Conservation (phyloP, 1,140 invertebrate species). For the Drosophila nannoptera region DNA sequence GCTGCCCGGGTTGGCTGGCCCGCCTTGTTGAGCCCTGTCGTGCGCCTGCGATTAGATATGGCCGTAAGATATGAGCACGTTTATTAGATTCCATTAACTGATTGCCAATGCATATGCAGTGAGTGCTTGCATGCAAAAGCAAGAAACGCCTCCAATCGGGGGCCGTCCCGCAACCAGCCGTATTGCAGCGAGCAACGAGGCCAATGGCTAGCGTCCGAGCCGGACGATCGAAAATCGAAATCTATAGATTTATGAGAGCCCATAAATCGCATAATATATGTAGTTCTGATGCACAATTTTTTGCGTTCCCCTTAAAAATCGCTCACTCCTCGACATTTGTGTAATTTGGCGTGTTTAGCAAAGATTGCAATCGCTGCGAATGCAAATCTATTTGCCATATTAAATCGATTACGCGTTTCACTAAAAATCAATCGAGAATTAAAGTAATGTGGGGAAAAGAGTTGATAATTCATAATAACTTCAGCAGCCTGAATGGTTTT, state of each 20-base stretch:
- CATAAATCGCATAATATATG: conserved; percentile 73
- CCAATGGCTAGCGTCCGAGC: not conserved
- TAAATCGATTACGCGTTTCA: conserved; percentile 23
- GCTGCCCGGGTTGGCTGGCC: too few relatives aligned
- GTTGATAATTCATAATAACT: conserved; percentile 58
- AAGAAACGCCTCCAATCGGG: conserved; percentile 32
- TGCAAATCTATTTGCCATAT: not conserved
- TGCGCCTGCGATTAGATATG: conserved; percentile 67
- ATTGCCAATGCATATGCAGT: conserved; percentile 46
- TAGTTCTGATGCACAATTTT: conserved; percentile 54
- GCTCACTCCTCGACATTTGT: conserved; percentile 30
- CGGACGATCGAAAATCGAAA: conserved; percentile 64
- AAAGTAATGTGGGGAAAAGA: conserved; percentile 15
- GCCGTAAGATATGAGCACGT: conserved; percentile 67
- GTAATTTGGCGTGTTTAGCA: conserved; percentile 26
- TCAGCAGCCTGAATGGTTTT: conserved; percentile 71
- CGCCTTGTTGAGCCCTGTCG: too few relatives aligned
- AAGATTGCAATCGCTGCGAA: conserved; percentile 12
- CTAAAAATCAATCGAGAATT: conserved; percentile 55
- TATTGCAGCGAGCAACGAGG: too few relatives aligned
- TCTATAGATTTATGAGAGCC: conserved; percentile 71
- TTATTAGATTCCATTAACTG: conserved; percentile 76
- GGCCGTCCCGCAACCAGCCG: conserved; percentile 26
- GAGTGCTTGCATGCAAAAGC: conserved; percentile 19
- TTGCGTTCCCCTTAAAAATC: not conserved